Evolutionary conservation across 37 sponge, comb jelly and placozoan species (phyloP).

Genomic region (Spongilla lacustris): DNA sequence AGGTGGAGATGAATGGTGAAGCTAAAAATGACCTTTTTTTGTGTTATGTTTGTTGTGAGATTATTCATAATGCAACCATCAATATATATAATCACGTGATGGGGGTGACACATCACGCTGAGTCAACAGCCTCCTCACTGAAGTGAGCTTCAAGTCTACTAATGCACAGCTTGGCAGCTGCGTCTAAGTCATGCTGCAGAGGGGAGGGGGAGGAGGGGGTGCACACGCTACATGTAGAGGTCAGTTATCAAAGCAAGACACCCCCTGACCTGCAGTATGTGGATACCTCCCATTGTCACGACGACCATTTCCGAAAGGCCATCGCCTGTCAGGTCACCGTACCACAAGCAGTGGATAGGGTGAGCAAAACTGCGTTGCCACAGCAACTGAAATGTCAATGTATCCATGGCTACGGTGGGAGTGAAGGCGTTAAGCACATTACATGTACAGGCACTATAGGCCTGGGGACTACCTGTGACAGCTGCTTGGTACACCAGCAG

Average conservation of each 20-base stretch:
- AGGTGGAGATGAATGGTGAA: neutral
- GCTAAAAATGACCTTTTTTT: neutral
- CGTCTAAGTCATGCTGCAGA: conserved; percentile 51
- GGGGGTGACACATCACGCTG: no score
- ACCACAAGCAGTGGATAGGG: conserved; percentile 71
- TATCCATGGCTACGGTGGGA: neutral
- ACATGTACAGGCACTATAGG: neutral
- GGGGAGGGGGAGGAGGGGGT: neutral
- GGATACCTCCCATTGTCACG: conserved; percentile 71
- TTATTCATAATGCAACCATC: neutral
- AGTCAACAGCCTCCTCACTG: neutral
- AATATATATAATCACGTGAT: neutral
- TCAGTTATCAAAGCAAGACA: neutral
- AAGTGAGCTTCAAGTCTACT: conserved; percentile 8
- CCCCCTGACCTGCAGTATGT: conserved; percentile 69
- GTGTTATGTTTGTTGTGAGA: neutral
- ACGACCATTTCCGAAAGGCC: conserved; percentile 71
- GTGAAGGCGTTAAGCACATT: neutral
- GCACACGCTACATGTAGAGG: no score
- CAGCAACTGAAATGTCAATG: conserved; percentile 9
- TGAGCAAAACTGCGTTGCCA: conserved; percentile 64
- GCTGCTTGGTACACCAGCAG: conserved; percentile 43
- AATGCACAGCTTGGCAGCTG: conserved; percentile 21
- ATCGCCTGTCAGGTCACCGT: conserved; percentile 77
- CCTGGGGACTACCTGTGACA: neutral